Base-by-base conservation (phyloP, 2,113 vertebrate species). In the Labeo rohita region DNA sequence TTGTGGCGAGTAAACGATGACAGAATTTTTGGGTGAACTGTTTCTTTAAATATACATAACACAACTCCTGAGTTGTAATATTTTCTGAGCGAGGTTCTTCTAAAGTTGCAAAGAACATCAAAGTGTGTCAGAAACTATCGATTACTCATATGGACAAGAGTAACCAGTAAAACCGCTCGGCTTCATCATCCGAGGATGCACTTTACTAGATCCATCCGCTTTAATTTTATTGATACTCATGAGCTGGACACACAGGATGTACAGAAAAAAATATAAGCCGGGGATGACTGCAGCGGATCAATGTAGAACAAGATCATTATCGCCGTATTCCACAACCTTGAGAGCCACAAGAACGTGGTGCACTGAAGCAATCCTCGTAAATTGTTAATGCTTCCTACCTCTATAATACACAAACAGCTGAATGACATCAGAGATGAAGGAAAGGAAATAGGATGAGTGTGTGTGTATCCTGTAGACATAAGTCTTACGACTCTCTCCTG, bases 251-350 rank as follows among this genome's bases (percentile, higher is more conserved):
- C 23, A 50, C 80, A 66, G 59, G 59, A 65, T 47, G 56, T 16
- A 16, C 28, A 28, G 78, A 16, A 49, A n/a, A 74, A 2, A 28
- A 82, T 68, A 82, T 68, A 36, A 82, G 68, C 63, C 59, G 0
- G 7, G 45, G 80, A 68, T 70, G 61, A 82, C 18, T 52, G 80
- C 13, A 82, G 63, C 16, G 1, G 47, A 82, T 82, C 80, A 82
- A 70, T 82, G 47, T 34, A 68, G 63, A 82, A 68, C 80, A 82
- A 36, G 47, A 82, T 82, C 47, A 82, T 82, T 82, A 82, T 82
- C 80, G 16, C 6, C 11, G 8, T 70, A 52, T 82, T 68, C 80
- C 6, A 82, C 63, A 50, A 52, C 80, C 63, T 34, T 70, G 45
- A 77, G 74, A 77, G 28, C 63, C 47, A 52, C 65, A 50, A 68